Base-by-base conservation (phyloP, 1,140 invertebrate genomes). In the Penaeus japonicus region DNA sequence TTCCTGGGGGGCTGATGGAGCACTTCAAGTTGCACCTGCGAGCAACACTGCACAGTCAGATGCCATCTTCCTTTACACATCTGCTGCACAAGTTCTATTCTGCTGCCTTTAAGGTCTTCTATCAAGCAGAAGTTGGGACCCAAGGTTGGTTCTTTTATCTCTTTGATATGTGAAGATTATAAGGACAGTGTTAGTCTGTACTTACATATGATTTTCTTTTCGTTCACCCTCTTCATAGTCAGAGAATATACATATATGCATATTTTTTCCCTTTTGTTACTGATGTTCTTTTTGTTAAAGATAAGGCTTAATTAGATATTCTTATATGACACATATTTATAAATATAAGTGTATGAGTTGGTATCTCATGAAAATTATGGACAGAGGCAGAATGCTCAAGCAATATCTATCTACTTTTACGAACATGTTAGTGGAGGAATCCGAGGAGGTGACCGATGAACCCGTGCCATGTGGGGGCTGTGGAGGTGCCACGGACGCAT, bases 41-140 rank as follows among this genome's bases (percentile, higher is more conserved):
- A 59, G 89, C 89, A 18, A 90, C 89, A 4, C 62, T 90, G 39
- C 89, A 90, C 65, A 89, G 87, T 65, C 89, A 90, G 57, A 89
- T 90, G 86, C 89, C 87, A 20, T 39, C 84, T 0, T 53, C 86
- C 57, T 88, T 89, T 30, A 84, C 83, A 20, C 55, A 78, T 22
- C 81, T 89, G 18, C 54, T 90, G n/a, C 57, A 85, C 24, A 89
- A 85, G 27, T 89, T 90, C 53, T 90, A 90, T 57, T 54, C 81
- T 53, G 87, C 87, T 12, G 89, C 89, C 57, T 90, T 90, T 47
- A 89, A 89, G 22, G 88, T 90, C 35, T 90, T 89, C 62, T 89
- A 89, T 54, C 84, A 90, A 77, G 84, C 87, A 30, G 82, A 89
- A 84, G 70, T 84, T 65, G 87, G 82, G 4, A 55, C 17, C 53